A percentile compares a stretch with the other conserved stretches of the same genome.
These are phyloP conservation scores for Boloria selene DNA, from an alignment of 2,888 invertebrate species.

Conservation along the genomic window DNA sequence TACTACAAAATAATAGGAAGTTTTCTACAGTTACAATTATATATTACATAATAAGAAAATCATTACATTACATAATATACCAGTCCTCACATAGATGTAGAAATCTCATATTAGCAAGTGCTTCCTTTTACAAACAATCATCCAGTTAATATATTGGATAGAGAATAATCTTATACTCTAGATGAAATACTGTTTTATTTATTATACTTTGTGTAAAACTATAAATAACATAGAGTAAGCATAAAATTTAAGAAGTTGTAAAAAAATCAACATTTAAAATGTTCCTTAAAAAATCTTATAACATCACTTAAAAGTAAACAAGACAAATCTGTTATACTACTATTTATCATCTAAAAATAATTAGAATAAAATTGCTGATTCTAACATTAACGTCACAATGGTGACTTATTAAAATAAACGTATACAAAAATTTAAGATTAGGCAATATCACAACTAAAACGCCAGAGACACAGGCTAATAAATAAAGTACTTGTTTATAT, in stretches of 20 bases:
- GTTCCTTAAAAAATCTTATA: slow-evolving; percentile 45
- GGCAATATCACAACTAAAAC: slow-evolving; percentile 81
- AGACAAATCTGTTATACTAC: slow-evolving; percentile 53
- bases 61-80: slow-evolving; percentile 53
- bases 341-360: slow-evolving; percentile 58
- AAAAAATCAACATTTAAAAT: slow-evolving; percentile 59
- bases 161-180: slow-evolving; percentile 54
- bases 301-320: slow-evolving; percentile 49
- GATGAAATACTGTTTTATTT: slow-evolving; percentile 77
- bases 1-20: slow-evolving; percentile 83
- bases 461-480: slow-evolving; percentile 57
- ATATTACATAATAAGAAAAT: slow-evolving; percentile 79
- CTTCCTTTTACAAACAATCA: slow-evolving; percentile 50
- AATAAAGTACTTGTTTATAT: slow-evolving; percentile 37
- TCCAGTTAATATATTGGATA: slow-evolving; percentile 44
- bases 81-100: slow-evolving; percentile 60
- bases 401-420: slow-evolving; percentile 76
- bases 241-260: slow-evolving; percentile 53
- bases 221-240: slow-evolving; percentile 60
- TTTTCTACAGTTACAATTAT: slow-evolving; percentile 79
- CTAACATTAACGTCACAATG: slow-evolving; percentile 73
- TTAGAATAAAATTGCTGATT: slow-evolving; percentile 60
- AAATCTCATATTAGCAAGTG: slow-evolving; percentile 44
- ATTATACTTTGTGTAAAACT: slow-evolving; percentile 61
- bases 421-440: slow-evolving; percentile 79